Conservation (phyloP, 1,140 invertebrate species). For the Patella vulgata region DNA sequence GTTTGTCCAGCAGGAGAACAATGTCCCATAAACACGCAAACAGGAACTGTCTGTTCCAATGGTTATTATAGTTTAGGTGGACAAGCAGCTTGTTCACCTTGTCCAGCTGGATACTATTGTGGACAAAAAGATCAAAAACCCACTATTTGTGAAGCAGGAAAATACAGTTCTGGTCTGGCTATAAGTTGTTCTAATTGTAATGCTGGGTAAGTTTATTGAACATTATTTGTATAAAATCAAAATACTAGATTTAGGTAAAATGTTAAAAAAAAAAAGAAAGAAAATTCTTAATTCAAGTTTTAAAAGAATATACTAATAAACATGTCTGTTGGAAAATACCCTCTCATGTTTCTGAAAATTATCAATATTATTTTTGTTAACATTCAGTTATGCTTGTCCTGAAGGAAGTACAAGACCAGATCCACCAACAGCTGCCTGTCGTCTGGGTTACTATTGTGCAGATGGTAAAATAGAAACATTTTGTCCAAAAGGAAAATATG, state of each 20-base stretch:
- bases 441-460: constrained; percentile 57
- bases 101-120: constrained; percentile 58
- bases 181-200: constrained; percentile 46
- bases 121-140: constrained; percentile 20
- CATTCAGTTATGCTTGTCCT: constrained; percentile 44
- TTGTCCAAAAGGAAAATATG: constrained; percentile 56
- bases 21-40: constrained; percentile 43
- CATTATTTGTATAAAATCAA: no score
- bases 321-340: no score
- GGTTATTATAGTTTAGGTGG: constrained; percentile 57
- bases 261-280: no score
- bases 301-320: no score
- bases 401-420: constrained; percentile 50
- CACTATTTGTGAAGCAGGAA: constrained; percentile 51
- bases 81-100: constrained; percentile 46
- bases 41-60: constrained; percentile 43
- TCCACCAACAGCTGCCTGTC: constrained; percentile 46
- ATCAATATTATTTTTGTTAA: no score
- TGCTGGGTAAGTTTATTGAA: constrained; percentile 34
- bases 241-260: no score
- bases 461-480: constrained; percentile 46
- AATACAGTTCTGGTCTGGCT: constrained; percentile 41
- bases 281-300: no score
- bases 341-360: no score
- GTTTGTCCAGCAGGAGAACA: constrained; percentile 55